Evolutionary conservation across 2,888 invertebrate species (phyloP), one percentile per base, ranked within the genome.

Genomic region (Syritta pipiens): DNA sequence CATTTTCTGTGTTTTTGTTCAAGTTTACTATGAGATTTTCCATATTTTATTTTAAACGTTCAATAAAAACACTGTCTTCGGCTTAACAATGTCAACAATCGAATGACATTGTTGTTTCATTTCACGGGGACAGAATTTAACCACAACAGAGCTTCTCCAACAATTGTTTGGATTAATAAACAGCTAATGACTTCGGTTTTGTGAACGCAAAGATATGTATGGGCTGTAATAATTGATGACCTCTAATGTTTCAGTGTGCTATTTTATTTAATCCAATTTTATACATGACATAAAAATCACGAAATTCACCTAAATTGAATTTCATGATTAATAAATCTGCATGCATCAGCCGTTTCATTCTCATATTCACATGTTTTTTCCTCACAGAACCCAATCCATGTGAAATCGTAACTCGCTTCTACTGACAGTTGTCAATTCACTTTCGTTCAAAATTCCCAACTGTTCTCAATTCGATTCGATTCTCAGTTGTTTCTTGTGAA

Each of bases 401-500:
- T 1, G 2, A 1, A n/a, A 28, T 35, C 26, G n/a, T 19, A 65
- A 1, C 7, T 63, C 48, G n/a, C n/a, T n/a, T n/a, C n/a, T n/a
- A n/a, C 51, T 71, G 69, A 75, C 67, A 40, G n/a, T 2, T 40
- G 7, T n/a, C 10, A 26, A 19, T 62, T 24, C 14, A 30, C 19
- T 37, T 60, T 48, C 10, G 42, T 60, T 62, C 48, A 10, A 55
- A 44, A 35, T 28, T 62, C 35, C 60, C 32, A 63, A 12, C 10
- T 32, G 49, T 35, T 59, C 62, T 51, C 40, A 30, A 22, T 6
- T 10, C 60, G 22, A 55, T 69, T 79, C 65, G 19, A 55, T 55
- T 81, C 30, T 79, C 79, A 74, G 76, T 82, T 53, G 82, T 82
- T 82, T 81, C 81, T 81, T 49, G 60, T 68, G 60, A 60, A 67